These are phyloP conservation scores for Lasioglossum vierecki DNA, from an alignment of 2,888 invertebrate genomes.

Conservation along the genomic window DNA sequence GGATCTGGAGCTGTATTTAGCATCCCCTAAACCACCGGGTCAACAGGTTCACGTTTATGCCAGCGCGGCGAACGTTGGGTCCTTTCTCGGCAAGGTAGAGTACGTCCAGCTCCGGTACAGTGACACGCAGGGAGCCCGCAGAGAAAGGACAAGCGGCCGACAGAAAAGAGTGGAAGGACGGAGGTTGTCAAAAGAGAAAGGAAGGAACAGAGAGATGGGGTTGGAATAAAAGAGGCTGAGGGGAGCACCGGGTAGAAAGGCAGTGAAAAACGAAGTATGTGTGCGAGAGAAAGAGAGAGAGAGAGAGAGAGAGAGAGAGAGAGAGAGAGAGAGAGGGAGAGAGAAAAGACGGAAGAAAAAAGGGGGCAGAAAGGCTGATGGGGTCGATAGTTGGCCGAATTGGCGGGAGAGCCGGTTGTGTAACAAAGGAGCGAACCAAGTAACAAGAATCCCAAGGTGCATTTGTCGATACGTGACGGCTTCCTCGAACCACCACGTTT, in stretches of 20 bases:
- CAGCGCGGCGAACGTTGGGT: background rate
- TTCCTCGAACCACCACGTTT: slow-evolving; percentile 43
- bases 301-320: background rate
- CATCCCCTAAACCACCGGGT: background rate
- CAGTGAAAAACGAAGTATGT: background rate
- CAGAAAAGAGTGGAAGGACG: slow-evolving; percentile 43
- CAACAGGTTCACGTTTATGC: background rate
- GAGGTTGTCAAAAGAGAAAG: slow-evolving; percentile 49
- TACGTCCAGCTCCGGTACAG: slow-evolving; percentile 18
- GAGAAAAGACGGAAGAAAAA: slow-evolving; percentile 43
- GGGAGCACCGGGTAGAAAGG: slow-evolving; percentile 32
- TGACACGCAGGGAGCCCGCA: slow-evolving; percentile 17
- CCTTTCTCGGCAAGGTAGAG: slow-evolving; percentile 5
- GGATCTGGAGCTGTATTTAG: background rate
- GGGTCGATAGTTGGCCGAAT: slow-evolving; percentile 74
- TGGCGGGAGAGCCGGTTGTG: slow-evolving; percentile 70
- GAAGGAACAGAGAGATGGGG: slow-evolving; percentile 37
- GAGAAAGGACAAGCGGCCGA: slow-evolving; percentile 40
- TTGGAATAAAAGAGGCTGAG: slow-evolving; percentile 39
- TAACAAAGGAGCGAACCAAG: slow-evolving; percentile 71
- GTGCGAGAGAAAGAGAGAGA: background rate
- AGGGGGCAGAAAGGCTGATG: slow-evolving; percentile 53
- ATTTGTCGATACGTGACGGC: slow-evolving; percentile 54
- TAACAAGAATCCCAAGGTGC: slow-evolving; percentile 64
- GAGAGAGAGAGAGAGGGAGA: background rate